These are phyloP conservation scores for Blera fallax DNA, from an alignment of 2,888 invertebrate genomes.

Conservation along the genomic window DNA sequence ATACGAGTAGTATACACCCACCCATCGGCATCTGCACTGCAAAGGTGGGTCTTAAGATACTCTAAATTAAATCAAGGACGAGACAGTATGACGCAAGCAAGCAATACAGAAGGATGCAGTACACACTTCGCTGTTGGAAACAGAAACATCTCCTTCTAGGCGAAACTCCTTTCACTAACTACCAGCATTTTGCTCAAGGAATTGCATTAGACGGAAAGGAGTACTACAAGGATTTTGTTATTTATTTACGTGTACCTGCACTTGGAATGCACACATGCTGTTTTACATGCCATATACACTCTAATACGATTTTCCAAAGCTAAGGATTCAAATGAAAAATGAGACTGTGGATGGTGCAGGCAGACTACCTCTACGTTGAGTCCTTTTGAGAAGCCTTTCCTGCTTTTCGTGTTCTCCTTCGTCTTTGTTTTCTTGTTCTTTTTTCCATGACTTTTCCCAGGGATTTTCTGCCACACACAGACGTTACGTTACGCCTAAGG, in stretches of 20 bases:
- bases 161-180: conserved; percentile 22
- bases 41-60: conserved; percentile 47
- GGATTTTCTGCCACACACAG: conserved; percentile 7
- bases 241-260: conserved; percentile 57
- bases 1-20: neutral
- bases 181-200: neutral
- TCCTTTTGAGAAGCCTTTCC: conserved; percentile 1
- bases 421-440: conserved; percentile 6
- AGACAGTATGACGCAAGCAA: conserved; percentile 54
- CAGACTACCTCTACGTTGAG: neutral
- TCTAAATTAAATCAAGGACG: conserved; percentile 72
- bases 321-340: conserved; percentile 61
- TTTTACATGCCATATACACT: conserved; percentile 57
- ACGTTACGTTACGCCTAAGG: conserved; percentile 19
- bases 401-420: neutral
- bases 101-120: conserved; percentile 13
- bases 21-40: neutral
- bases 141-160: conserved; percentile 27
- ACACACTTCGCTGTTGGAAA: conserved; percentile 35
- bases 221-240: conserved; percentile 40
- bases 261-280: conserved; percentile 32
- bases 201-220: conserved; percentile 1
- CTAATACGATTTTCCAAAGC: conserved; percentile 64
- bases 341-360: neutral
- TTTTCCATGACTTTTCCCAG: conserved; percentile 35